Evolutionary conservation across 1,140 invertebrate species (phyloP), one percentile per base, ranked within the genome.

Genomic region (Ostrea edulis): DNA sequence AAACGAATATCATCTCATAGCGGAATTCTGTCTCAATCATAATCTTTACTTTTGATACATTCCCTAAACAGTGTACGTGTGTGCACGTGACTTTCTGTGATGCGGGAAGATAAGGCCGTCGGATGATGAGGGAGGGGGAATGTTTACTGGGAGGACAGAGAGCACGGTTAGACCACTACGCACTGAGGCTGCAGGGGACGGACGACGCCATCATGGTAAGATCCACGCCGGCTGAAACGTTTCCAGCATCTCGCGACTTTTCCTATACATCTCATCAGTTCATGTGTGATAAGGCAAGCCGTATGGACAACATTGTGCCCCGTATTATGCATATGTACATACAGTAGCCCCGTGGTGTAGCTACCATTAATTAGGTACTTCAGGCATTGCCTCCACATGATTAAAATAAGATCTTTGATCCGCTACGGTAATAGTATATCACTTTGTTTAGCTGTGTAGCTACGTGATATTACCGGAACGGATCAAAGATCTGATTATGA

Each of bases 41-140:
- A 54, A 54, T 54, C 11, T 54, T 77, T 12, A 22, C 22, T 77
- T 77, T 77, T 77, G 68, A 77, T 29, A 77, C 29, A 12, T 11
- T 35, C 68, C 68, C 68, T 25, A 77, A 77, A 29, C 68, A 77
- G 25, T 29, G 68, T 25, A 77, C 68, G 68, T 77, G 25, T 77
- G 25, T 77, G 29, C 68, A 77, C 68, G 68, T 77, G 25, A 77
- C 14, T 77, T 29, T 77, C 68, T 4, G 9, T 25, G 68, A 77
- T 77, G 68, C 25, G 68, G 68, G 68, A 77, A 77, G 68, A 77
- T 77, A 77, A 71, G 25, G 9, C 22, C 17, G 55, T 62, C 68
- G 8, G 68, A 71, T 71, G 22, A 12, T 12, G 29, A 35, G 68
- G 22, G 25, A 35, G 25, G 68, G 68, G 29, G 3, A 12, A 29